Evolutionary conservation across 2,797 vertebrate species (phyloP), one percentile per base, ranked within the genome.

Genomic region (Molothrus aeneus): DNA sequence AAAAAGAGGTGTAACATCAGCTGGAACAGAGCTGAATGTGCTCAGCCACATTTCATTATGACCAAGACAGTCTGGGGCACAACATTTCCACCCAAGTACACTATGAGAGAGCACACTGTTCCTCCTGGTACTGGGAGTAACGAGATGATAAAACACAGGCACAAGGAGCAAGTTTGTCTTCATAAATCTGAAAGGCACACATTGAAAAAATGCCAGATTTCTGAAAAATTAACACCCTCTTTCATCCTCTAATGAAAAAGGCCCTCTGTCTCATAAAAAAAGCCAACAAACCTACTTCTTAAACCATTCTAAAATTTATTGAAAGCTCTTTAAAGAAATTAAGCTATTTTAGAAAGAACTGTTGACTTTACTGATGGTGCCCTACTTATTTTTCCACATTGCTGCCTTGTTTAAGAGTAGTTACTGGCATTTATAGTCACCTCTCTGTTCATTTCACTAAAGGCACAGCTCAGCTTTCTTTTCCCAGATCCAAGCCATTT

Each of bases 281-380:
- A 65, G 17, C 2, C 16, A 2, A 19, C 22, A 11, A 54, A 2
- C 26, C 9, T 29, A 4, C 4, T 22, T 74, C 82, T 89, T 60
- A 64, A 83, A 22, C 56, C 60, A 59, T 95, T 88, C 78, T 94
- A 53, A 85, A 95, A 73, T 60, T 70, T 36, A 70, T 63, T 86
- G 64, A 84, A 78, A 86, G 36, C 45, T 94, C 75, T 95, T 93
- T 92, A 87, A 95, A 93, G 73, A 69, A 72, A 90, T 84, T 22
- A 61, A 61, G 40, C 74, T 92, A 68, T 90, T 97, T 93, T 84
- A n/a, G 73, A 94, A 86, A 73, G 56, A 90, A 60, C 71, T 93
- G 80, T 90, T 95, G 77, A 83, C 83, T 86, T 95, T 94, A 45
- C 74, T 60, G 63, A 69, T 85, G 32, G 34, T 70, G 64, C 45